Evolutionary conservation across 2,888 invertebrate genomes (phyloP), one percentile per base, ranked within the genome.

Genomic region (Patella ulyssiponensis): DNA sequence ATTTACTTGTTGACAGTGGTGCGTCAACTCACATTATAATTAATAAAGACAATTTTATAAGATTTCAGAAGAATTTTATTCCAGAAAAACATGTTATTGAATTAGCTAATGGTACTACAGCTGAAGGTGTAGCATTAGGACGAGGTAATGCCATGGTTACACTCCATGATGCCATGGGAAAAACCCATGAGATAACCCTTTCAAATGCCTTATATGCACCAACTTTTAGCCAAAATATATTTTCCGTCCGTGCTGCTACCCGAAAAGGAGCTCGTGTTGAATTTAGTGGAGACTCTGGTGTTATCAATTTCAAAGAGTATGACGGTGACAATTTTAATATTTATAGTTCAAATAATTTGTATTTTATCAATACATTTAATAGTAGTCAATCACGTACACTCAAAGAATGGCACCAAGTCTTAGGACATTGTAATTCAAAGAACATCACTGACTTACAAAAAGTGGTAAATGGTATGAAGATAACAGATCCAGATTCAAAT

Each of bases 11-110:
- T n/a, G 84, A 82, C 56, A 81, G 81, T 78, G 82, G 82, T 15
- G 83, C 82, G 3, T 82, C 83, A 51, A 53, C 81, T 14, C 83
- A 84, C 69, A 81, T 84, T 58, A 51, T 84, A 9, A 84, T 76
- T 23, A 76, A 84, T 74, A 70, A 79, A 74, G 56, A 75, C 56
- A 76, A 77, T 54, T 84, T 83, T 71, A 44, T 73, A 20, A 17
- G 53, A 12, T 83, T 83, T 73, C 76, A 82, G 58, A 71, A 79
- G 11, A 54, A 69, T 14, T 83, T 83, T 64, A 56, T 69, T 53
- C 74, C 82, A 17, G 78, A 82, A 1, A 80, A 79, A 56, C 83
- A 83, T 69, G 77, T 53, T 64, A 76, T 76, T 58, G 78, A 81
- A 73, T 53, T 81, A 23, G 77, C 79, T 23, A 69, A 81, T 79